Evolutionary conservation across 2,888 invertebrate species (phyloP), one percentile per base, ranked within the genome.

Genomic region (Lepidocyrtoides sp.): DNA sequence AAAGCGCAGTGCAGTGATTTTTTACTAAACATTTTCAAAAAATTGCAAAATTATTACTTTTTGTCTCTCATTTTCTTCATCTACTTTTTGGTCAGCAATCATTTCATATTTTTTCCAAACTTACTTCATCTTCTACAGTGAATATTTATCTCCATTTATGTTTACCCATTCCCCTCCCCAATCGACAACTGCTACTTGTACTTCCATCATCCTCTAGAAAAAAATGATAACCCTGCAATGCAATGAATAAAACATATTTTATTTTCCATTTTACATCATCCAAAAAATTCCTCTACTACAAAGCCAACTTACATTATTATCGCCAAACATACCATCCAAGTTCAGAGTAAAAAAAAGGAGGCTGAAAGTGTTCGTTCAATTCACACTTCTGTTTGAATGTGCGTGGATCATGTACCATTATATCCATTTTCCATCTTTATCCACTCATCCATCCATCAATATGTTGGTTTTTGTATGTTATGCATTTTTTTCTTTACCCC

Each of bases 231-330:
- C 44, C 72, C 44, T n/a, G n/a, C n/a, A n/a, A n/a, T 72, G 20
- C 44, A 72, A 72, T 72, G 72, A 72, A 72, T 72, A 72, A 72
- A 72, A 72, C 72, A 72, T 72, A 44, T 44, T 44, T n/a, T 60
- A 17, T n/a, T 51, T 51, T n/a, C 14, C 2, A 12, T 12, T 29
- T 2, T 66, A 12, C 32, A 66, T 69, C 32, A 7, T 0, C 3
- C 32, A 69, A 69, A 5, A 36, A 36, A 69, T 69, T n/a, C n/a
- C n/a, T n/a, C n/a, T n/a, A n/a, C n/a, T n/a, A n/a, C n/a, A n/a
- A n/a, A n/a, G n/a, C 26, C 66, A 66, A 29, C 29, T 29, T 66
- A 14, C 29, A 29, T 48, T 48, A 12, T 14, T 12, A n/a, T n/a
- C n/a, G n/a, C n/a, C n/a, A n/a, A n/a, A n/a, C n/a, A n/a, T n/a